Conservation (phyloP, 1,140 invertebrate genomes). For the Pteromalus puparum region DNA sequence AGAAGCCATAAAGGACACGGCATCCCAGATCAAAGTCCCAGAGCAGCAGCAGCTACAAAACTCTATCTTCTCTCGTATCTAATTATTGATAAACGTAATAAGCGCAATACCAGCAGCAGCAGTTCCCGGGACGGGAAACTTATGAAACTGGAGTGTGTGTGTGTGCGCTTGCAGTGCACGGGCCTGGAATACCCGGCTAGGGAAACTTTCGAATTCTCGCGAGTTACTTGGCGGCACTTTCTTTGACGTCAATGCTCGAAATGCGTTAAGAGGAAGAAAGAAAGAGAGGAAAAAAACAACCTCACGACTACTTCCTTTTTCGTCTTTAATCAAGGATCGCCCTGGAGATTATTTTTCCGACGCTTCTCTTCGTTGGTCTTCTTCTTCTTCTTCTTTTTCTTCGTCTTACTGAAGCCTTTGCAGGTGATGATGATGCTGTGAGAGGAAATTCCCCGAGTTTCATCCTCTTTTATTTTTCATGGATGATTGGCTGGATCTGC, state of each 20-base stretch:
- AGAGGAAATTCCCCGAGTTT: not conserved
- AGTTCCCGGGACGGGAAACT: not conserved
- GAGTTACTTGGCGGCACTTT: slow-evolving; percentile 8
- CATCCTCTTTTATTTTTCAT: not conserved
- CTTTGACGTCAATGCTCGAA: slow-evolving; percentile 30
- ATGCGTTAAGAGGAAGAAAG: not conserved
- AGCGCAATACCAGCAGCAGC: not conserved
- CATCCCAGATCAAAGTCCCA: not conserved
- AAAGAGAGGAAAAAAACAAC: not conserved
- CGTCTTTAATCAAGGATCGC: slow-evolving; percentile 17
- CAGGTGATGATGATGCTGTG: not conserved
- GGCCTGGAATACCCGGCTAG: not conserved
- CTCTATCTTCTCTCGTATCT: not conserved
- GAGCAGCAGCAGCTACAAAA: not conserved
- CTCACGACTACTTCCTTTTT: not conserved
- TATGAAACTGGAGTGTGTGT: slow-evolving; percentile 17
- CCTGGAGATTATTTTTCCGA: not conserved
- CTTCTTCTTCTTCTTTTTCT: not conserved
- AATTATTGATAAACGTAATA: not conserved
- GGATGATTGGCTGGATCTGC: not conserved
- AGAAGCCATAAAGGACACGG: not conserved
- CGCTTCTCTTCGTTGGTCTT: not conserved
- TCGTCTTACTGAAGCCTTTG: not conserved
- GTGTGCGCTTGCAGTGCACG: not conserved
- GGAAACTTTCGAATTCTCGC: slow-evolving; percentile 36